A percentile compares a stretch with the other conserved stretches of the same genome.
These are phyloP conservation scores for Ia io DNA, from an alignment of 2,113 vertebrate genomes.

Conservation along the genomic window DNA sequence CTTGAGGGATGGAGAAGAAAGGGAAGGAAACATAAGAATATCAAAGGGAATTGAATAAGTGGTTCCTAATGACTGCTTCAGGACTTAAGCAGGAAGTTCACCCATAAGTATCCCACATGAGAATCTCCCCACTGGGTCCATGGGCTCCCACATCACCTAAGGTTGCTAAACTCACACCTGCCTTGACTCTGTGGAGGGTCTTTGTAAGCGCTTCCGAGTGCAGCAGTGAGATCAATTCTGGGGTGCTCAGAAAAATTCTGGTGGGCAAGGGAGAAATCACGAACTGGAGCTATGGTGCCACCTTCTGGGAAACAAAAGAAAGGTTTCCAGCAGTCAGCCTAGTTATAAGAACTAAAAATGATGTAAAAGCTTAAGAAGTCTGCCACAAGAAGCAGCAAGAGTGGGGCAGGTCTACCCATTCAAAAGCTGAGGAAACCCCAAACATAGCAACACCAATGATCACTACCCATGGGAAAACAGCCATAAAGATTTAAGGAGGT, in stretches of 20 bases:
- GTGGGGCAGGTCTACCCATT: not conserved
- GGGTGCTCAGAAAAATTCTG: not conserved
- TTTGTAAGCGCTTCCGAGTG: not conserved
- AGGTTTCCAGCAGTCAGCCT: not conserved
- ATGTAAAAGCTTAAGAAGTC: not conserved
- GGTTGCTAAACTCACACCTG: not conserved
- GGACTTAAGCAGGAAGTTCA: not conserved
- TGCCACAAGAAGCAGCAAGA: not conserved
- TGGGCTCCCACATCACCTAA: not conserved
- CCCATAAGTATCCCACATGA: not conserved
- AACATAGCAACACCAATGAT: not conserved
- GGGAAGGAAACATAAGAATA: not conserved
- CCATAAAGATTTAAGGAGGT: not conserved
- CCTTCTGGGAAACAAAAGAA: not conserved
- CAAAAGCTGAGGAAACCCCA: not conserved
- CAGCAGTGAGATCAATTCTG: not conserved
- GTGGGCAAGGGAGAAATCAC: not conserved
- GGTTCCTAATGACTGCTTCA: not conserved
- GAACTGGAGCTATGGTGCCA: not conserved
- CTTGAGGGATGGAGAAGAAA: not conserved
- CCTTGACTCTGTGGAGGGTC: not conserved
- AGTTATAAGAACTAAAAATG: not conserved
- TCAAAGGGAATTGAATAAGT: not conserved
- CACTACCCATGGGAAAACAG: not conserved
- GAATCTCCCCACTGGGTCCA: not conserved